phyloP scores from a whole-genome alignment of 1,140 invertebrate species.

The Trachymyrmex cornetzi region DNA sequence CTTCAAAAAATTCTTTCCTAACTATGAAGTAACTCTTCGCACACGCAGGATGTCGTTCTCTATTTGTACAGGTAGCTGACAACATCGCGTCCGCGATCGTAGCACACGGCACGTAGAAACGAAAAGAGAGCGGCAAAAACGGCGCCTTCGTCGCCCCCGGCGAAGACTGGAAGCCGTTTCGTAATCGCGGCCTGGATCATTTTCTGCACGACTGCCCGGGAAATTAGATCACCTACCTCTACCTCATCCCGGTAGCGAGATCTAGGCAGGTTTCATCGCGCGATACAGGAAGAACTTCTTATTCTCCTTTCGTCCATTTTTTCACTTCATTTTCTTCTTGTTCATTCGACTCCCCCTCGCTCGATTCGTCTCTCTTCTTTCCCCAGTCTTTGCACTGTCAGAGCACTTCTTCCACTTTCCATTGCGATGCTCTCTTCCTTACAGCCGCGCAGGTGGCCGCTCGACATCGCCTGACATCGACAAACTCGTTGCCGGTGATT shows the following conservation, averaged over 20 bases:
- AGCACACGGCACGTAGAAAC: conserved; percentile 79
- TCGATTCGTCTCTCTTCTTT: conserved; percentile 6
- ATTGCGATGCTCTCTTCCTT: conserved; percentile 42
- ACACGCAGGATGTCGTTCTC: conserved; percentile 9
- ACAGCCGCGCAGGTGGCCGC: conserved; percentile 6
- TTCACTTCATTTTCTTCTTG: conserved; percentile 43
- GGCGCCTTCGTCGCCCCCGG: conserved; percentile 79
- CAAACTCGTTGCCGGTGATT: conserved; percentile 82
- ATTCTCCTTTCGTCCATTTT: conserved; percentile 63
- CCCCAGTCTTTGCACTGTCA: conserved; percentile 53
- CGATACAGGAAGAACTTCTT: conserved; percentile 83
- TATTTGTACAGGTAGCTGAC: conserved; percentile 72
- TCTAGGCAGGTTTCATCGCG: conserved; percentile 76
- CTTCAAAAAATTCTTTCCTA: conserved; percentile 18
- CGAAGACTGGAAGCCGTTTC: conserved; percentile 86
- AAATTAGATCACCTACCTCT: conserved; percentile 87
- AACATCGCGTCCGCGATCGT: conserved; percentile 77
- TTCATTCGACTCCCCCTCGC: conserved; percentile 51
- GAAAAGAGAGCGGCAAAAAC: conserved; percentile 79
- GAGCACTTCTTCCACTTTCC: conserved; percentile 60
- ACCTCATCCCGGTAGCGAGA: conserved; percentile 84
- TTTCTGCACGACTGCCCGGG: conserved; percentile 87
- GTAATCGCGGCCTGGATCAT: conserved; percentile 86
- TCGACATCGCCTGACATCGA: conserved; percentile 69
- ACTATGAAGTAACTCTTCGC: conserved; percentile 32